Evolutionary conservation across 2,797 vertebrate genomes (phyloP).

Genomic region (Cuniculus paca): DNA sequence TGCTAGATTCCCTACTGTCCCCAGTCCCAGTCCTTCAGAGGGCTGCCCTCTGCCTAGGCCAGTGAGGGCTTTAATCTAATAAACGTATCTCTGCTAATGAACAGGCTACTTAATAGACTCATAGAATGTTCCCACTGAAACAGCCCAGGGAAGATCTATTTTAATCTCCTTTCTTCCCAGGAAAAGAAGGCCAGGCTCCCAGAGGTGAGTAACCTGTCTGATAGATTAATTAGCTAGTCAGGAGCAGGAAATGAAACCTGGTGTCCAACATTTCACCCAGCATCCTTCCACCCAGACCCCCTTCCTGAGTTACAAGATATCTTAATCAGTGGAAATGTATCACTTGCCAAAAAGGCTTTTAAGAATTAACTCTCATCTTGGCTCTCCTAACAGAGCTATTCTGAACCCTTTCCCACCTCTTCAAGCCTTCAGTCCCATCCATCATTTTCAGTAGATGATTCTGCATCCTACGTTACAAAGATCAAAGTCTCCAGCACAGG

Average conservation of each 20-base stretch:
- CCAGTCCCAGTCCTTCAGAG: not conserved
- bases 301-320: not conserved
- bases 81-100: not conserved
- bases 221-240: not conserved
- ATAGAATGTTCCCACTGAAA: not conserved
- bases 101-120: not conserved
- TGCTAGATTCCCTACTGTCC: not conserved
- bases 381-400: conserved; percentile 12
- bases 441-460: not conserved
- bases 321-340: conserved; percentile 30
- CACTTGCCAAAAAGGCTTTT: conserved; percentile 77
- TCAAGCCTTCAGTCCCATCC: not conserved
- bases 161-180: not conserved
- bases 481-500: not conserved
- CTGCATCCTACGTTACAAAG: not conserved
- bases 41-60: not conserved
- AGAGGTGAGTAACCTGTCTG: not conserved
- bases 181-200: not conserved
- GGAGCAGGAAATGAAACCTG: not conserved
- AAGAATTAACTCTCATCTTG: conserved; percentile 57
- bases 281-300: not conserved
- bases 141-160: not conserved
- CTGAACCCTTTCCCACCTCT: not conserved
- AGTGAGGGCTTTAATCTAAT: not conserved
- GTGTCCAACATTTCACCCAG: not conserved